Percentiles rank a stretch among this genome's conserved stretches.
These are phyloP conservation scores for Phataginus tetradactyla DNA, from an alignment of 2,797 vertebrate species.

Conservation along the genomic window DNA sequence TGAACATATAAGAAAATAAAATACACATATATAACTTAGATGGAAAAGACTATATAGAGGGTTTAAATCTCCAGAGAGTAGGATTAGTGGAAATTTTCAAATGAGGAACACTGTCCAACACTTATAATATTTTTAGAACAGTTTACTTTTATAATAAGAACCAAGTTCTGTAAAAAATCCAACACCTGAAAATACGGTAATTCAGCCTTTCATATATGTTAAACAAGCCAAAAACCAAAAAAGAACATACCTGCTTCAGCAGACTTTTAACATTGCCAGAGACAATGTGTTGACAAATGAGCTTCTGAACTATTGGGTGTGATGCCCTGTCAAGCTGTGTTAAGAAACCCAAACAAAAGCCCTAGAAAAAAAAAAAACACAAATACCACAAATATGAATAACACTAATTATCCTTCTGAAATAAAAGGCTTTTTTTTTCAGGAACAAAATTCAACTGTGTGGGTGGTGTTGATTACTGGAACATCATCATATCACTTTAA, in stretches of 20 bases:
- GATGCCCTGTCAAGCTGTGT: constrained; percentile 96
- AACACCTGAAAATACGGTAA: not conserved
- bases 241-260: constrained; percentile 91
- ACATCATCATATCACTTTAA: not conserved
- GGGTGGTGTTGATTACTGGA: not conserved
- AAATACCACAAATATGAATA: constrained; percentile 32
- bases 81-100: not conserved
- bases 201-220: not conserved
- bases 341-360: constrained; percentile 97
- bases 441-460: not conserved
- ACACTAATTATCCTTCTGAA: not conserved
- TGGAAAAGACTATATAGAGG: not conserved
- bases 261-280: constrained; percentile 93
- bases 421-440: not conserved
- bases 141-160: not conserved
- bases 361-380: constrained; percentile 86
- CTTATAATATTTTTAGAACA: not conserved
- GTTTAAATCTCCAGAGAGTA: constrained; percentile 29
- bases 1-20: not conserved
- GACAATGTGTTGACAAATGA: constrained; percentile 94
- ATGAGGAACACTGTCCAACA: not conserved
- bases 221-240: not conserved
- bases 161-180: not conserved
- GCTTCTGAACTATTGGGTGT: constrained; percentile 93
- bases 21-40: not conserved